Base-by-base conservation (phyloP, 2,888 invertebrate species). In the Pseudoips prasinana region DNA sequence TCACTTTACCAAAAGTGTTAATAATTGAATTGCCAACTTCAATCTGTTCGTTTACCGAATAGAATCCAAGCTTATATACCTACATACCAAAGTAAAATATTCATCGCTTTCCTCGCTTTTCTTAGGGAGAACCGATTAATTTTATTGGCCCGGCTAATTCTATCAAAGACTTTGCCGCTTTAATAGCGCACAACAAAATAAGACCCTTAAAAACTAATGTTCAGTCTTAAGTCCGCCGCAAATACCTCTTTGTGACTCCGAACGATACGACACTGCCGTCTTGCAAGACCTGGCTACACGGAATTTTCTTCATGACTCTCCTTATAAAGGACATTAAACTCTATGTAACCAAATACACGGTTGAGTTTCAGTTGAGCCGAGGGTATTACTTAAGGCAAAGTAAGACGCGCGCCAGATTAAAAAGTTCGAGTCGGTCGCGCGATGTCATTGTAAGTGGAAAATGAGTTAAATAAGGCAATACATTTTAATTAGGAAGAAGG, bases 381-480 rank as follows among this genome's bases (percentile, higher is more conserved):
- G 1, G 0, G n/a, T n/a, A 46, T 38, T 49, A 75, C 73, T 77
- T 74, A 74, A 67, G 77, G 60, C 81, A 61, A 64, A 75, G 70
- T 65, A 64, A 75, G 75, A 78, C 74, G 66, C 65, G 65, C 59
- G 60, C 64, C 72, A 88, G 87, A 88, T 88, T 88, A 88, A 88
- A 87, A 88, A 88, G 86, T 87, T 87, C 31, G 80, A 85, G 77
- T 73, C 80, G 81, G 82, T 82, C 83, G 78, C 79, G 78, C 83
- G 77, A 75, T 81, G 83, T 86, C 86, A 85, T 82, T 86, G 85
- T 85, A 79, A 86, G 84, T 85, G 77, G 86, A 85, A 87, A 88
- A 88, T 87, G 86, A 88, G 87, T 88, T 86, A 85, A 88, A 88
- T 86, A 88, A 87, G 81, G 87, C 87, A 88, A 88, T 88, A 88